Evolutionary conservation across 2,113 vertebrate species (phyloP).

Genomic region (Elgaria multicarinata): DNA sequence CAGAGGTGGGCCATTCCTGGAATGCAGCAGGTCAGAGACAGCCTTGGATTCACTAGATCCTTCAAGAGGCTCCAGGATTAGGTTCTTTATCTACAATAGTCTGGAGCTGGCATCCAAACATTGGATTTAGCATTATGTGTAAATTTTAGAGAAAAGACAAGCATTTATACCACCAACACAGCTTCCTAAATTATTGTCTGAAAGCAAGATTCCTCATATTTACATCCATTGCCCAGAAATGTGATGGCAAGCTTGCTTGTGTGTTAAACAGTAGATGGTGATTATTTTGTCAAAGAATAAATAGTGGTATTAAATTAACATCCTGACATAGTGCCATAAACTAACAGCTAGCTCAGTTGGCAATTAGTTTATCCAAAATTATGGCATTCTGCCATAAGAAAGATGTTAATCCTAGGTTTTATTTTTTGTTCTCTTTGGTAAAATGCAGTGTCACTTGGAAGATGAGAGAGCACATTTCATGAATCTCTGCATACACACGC

Average conservation of each 20-base stretch:
- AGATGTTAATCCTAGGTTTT: neutral
- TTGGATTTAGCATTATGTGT: neutral
- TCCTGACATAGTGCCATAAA: conserved; percentile 60
- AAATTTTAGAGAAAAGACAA: conserved; percentile 1
- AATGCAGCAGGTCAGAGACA: too few species aligned
- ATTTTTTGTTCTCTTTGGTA: neutral
- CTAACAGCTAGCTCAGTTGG: conserved; percentile 58
- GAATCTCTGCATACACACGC: neutral
- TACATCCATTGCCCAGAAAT: conserved; percentile 36
- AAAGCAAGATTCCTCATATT: neutral
- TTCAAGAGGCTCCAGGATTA: neutral
- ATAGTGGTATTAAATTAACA: conserved; percentile 71
- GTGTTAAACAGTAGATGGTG: conserved; percentile 59
- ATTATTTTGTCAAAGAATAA: conserved; percentile 61
- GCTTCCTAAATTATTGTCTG: neutral
- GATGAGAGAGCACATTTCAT: neutral
- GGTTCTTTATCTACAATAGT: neutral
- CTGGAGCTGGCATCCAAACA: neutral
- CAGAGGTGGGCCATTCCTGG: too few species aligned
- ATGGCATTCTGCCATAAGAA: neutral
- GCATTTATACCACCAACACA: neutral
- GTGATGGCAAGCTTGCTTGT: conserved; percentile 59
- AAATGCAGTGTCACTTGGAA: neutral
- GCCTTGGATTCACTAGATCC: too few species aligned
- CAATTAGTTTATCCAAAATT: conserved; percentile 53